phyloP scores from a whole-genome alignment of 2,797 vertebrate genomes.

The Petrocephalus schoutedeni region DNA sequence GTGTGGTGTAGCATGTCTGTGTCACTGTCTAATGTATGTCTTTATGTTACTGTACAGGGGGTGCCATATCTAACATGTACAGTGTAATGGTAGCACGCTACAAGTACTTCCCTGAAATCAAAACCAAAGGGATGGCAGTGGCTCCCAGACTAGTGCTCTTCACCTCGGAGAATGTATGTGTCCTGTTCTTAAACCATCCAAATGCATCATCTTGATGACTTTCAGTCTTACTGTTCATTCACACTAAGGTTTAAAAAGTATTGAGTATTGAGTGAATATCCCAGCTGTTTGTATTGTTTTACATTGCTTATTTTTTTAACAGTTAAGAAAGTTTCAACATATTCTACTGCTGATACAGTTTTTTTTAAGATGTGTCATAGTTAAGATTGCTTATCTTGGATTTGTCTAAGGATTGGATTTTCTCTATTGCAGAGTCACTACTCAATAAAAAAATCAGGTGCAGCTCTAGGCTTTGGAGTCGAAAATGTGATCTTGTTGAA shows the following conservation, averaged over 20 bases:
- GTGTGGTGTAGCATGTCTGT: not conserved
- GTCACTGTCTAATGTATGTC: not conserved
- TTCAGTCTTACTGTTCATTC: not conserved
- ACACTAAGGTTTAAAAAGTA: not conserved
- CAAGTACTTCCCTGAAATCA: conserved; percentile 94
- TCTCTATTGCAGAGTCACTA: conserved; percentile 83
- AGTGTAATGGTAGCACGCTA: conserved; percentile 97
- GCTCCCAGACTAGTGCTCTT: conserved; percentile 90
- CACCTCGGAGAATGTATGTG: conserved; percentile 90
- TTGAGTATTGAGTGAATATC: not conserved
- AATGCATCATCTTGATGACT: not conserved
- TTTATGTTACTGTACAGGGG: conserved; percentile 62
- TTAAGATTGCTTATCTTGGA: not conserved
- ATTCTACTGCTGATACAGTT: not conserved
- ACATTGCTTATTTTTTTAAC: not conserved
- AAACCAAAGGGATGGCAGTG: conserved; percentile 93
- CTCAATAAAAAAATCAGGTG: conserved; percentile 95
- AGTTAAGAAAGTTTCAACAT: not conserved
- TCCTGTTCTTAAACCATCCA: not conserved
- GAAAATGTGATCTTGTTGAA: conserved; percentile 91
- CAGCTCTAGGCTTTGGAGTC: conserved; percentile 90
- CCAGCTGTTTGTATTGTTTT: not conserved
- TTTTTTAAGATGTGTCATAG: not conserved
- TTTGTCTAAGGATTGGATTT: not conserved
- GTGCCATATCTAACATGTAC: conserved; percentile 98